Base-by-base conservation (phyloP, 2,113 vertebrate genomes). In the Tachysurus fulvidraco region DNA sequence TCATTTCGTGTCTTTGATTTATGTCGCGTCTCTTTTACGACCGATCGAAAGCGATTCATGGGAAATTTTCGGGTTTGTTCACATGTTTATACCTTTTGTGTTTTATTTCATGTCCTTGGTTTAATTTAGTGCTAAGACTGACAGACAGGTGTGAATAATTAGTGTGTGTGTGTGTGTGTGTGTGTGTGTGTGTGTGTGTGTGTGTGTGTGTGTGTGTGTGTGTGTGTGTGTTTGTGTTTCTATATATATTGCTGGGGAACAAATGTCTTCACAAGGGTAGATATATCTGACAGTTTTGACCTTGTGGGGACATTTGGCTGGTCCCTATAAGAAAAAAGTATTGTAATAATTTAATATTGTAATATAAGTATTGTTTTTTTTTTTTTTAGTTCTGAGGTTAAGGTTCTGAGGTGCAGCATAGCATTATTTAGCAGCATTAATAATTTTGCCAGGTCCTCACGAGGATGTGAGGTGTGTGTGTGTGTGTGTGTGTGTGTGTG, bases 91-190 rank as follows among this genome's bases (percentile, higher is more conserved):
- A 73, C 50, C 28, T 23, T 17, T 36, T 77, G 52, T 73, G 41
- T 36, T 76, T 82, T 74, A 25, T 85, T 69, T 87, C 30, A 64
- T 50, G 44, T 80, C 44, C 41, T 65, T 30, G 19, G 84, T 84
- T 89, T 83, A 77, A 85, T 91, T 89, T 86, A 76, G 41, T 86
- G 81, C 78, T 12, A 46, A 52, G 84, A 85, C n/a, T 67, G 14
- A 73, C 9, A 17, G 86, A 88, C 90, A 94, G 88, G 87, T 93
- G 91, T 91, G 85, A 92, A 86, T 92, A 89, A 93, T 94, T 91
- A 92, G 55, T 83, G 28, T 23, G 74, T 81, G 30, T 87, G 83
- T 87, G 74, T 82, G 76, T n/a, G 54, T 57, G 80, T 79, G 81
- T 83, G 71, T 71, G 79, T 88, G 55, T 77, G 54, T 74, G 21